phyloP scores from a whole-genome alignment of 2,797 vertebrate genomes.

The Remorina albescens region DNA sequence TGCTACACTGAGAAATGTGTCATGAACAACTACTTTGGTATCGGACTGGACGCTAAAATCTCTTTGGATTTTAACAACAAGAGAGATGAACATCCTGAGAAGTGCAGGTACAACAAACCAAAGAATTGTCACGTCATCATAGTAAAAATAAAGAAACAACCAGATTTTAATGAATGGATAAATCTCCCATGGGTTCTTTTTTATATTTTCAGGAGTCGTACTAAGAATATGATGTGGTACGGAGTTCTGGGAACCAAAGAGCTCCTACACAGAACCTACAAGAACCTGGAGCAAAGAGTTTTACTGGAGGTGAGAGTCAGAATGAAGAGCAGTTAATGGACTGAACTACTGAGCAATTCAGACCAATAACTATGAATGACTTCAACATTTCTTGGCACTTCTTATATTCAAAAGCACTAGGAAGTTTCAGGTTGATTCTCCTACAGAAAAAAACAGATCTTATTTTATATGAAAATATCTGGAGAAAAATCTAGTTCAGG shows the following conservation, averaged over 20 bases:
- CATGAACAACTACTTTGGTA: constrained; percentile 99
- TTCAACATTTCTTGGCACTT: too few relatives aligned
- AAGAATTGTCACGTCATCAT: not conserved
- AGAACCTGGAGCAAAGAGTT: constrained; percentile 96
- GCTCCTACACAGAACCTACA: constrained; percentile 95
- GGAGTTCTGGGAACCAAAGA: constrained; percentile 97
- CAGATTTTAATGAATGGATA: not conserved
- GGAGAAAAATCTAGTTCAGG: too few relatives aligned
- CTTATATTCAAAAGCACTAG: not conserved
- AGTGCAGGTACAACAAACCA: constrained; percentile 88
- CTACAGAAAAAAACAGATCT: too few relatives aligned
- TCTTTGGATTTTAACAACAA: constrained; percentile 99
- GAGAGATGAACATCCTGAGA: constrained; percentile 96
- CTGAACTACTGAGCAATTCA: too few relatives aligned
- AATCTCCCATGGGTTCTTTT: not conserved
- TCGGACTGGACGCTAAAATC: constrained; percentile 97
- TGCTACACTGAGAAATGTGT: constrained; percentile 96
- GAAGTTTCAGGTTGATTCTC: too few relatives aligned
- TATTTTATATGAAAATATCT: too few relatives aligned
- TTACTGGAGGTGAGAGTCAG: constrained; percentile 90
- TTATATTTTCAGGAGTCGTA: constrained; percentile 87
- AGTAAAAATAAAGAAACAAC: not conserved
- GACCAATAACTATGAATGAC: not conserved
- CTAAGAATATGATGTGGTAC: constrained; percentile 99
- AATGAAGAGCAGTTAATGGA: too few relatives aligned